Evolutionary conservation across 2,888 invertebrate genomes (phyloP).

Genomic region (Sminthurides aquaticus): DNA sequence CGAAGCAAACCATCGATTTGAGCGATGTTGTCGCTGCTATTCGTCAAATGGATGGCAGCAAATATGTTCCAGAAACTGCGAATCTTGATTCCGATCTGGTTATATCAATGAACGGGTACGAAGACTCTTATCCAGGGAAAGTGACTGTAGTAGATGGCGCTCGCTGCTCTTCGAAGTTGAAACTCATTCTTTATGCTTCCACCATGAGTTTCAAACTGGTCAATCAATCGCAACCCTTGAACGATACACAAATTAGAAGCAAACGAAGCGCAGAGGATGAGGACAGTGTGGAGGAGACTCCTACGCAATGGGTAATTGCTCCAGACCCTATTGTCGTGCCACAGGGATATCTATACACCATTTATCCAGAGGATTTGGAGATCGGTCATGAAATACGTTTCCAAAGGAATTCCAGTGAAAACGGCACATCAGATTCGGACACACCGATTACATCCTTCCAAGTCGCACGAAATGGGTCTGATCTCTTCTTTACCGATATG

Average conservation of each 20-base stretch:
- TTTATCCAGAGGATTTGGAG: not conserved
- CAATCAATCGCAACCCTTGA: no score
- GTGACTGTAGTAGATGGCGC: no score
- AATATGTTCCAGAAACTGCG: not conserved
- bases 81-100: not conserved
- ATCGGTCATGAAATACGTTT: not conserved
- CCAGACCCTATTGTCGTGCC: not conserved
- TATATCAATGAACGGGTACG: not conserved
- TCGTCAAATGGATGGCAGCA: not conserved
- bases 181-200: no score
- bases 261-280: not conserved
- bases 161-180: no score
- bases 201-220: no score
- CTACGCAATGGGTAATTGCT: not conserved
- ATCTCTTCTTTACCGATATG: not conserved
- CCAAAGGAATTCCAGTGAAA: not conserved
- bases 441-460: not conserved
- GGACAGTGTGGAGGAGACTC: not conserved
- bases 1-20: not conserved
- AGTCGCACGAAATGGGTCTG: not conserved
- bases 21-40: not conserved
- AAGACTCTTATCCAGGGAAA: not conserved
- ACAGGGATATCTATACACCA: not conserved
- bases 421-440: not conserved
- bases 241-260: not conserved